Evolutionary conservation across 37 sponge, comb jelly and placozoan species (phyloP).

Genomic region (Spongilla lacustris): DNA sequence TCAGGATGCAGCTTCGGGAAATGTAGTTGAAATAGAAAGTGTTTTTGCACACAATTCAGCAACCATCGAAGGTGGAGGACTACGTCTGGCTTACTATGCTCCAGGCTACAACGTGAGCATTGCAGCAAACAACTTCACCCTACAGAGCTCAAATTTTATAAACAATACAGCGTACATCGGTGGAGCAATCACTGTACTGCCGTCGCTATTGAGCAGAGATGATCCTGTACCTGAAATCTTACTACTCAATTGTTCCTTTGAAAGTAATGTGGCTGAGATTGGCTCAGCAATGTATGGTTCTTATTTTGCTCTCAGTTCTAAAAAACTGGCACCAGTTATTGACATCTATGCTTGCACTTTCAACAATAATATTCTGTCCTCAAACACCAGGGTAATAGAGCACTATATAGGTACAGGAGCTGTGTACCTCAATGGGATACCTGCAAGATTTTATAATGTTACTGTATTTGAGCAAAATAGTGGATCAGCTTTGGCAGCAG

Average conservation of each 20-base stretch:
- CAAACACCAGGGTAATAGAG: not conserved
- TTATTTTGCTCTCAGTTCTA: not conserved
- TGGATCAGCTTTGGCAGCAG: conserved; percentile 49
- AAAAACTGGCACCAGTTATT: conserved; percentile 19
- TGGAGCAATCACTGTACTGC: too few relatives aligned
- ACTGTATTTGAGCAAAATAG: conserved; percentile 31
- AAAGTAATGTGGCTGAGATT: conserved; percentile 25
- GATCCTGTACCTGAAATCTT: too few relatives aligned
- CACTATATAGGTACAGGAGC: conserved; percentile 30
- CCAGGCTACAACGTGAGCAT: too few relatives aligned
- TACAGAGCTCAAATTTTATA: too few relatives aligned
- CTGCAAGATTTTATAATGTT: conserved; percentile 29
- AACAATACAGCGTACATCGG: too few relatives aligned
- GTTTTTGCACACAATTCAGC: not conserved
- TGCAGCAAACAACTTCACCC: too few relatives aligned
- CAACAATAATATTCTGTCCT: conserved; percentile 12
- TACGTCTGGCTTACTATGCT: not conserved
- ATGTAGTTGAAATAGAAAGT: not conserved
- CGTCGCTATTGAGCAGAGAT: too few relatives aligned
- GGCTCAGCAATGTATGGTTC: conserved; percentile 44
- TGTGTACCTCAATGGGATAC: conserved; percentile 42
- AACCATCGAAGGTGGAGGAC: not conserved
- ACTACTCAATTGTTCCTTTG: conserved; percentile 5
- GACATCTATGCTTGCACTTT: conserved; percentile 20
- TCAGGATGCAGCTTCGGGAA: conserved; percentile 28